Evolutionary conservation across 2,888 invertebrate species (phyloP), one percentile per base, ranked within the genome.

Genomic region (Acanthosepion lycidas): DNA sequence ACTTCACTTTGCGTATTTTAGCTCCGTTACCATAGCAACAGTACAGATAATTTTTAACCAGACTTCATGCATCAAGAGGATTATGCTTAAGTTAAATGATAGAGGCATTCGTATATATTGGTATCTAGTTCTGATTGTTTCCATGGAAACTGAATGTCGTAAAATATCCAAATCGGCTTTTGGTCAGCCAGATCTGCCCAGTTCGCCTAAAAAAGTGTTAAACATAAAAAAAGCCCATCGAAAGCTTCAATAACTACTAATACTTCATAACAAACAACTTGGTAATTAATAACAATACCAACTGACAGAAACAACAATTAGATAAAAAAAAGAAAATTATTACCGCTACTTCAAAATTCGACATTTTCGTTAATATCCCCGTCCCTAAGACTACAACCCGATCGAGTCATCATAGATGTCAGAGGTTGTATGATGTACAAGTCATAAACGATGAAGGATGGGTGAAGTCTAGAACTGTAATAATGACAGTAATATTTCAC

Each of bases 361-460:
- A 78, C 78, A 78, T 78, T 78, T 78, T 78, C 78, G n/a, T 78
- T 78, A 78, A 78, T n/a, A n/a, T 18, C 5, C n/a, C n/a, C 78
- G 33, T 33, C 78, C 78, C n/a, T n/a, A 15, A n/a, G 9, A 78
- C 33, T 78, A 78, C n/a, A 78, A 78, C n/a, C 78, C 5, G n/a
- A 78, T 15, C 78, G 78, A 78, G 78, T 33, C 1, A 33, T 18
- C n/a, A 78, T 78, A 5, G 78, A 78, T 78, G 78, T 78, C 78
- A 78, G 78, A 78, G 78, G 78, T 78, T 78, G 78, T 78, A 78
- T 78, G 78, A 78, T 78, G 78, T n/a, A 78, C 78, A 20, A n/a
- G 33, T 78, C 78, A 78, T 78, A 78, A 78, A 78, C 78, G 78
- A 78, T 78, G 78, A 78, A 33, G 33, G 78, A 78, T 78, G n/a